These are phyloP conservation scores for Chelonus formosanus DNA, from an alignment of 2,888 invertebrate species.

Conservation along the genomic window DNA sequence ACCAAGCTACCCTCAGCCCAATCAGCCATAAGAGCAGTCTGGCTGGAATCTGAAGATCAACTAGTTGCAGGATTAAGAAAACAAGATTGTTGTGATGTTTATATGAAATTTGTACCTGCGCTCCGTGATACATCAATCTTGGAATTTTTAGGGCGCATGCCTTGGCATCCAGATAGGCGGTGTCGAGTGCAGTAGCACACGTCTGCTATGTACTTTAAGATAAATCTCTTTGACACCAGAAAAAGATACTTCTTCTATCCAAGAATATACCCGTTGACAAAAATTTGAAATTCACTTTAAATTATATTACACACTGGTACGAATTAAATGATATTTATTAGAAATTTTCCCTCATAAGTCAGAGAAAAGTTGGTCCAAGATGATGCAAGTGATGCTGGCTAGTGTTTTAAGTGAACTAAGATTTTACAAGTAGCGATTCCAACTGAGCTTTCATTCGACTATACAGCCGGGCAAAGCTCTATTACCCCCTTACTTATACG, in stretches of 20 bases:
- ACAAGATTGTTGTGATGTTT: constrained; percentile 39
- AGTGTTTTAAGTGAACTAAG: constrained; percentile 25
- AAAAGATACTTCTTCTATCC: neutral
- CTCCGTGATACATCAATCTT: constrained; percentile 63
- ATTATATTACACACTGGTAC: too few species aligned
- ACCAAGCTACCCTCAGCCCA: too few species aligned
- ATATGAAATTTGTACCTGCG: constrained; percentile 58
- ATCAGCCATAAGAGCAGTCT: constrained; percentile 53
- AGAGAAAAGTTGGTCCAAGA: too few species aligned
- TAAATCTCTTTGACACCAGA: constrained; percentile 6
- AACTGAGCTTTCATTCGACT: constrained; percentile 53
- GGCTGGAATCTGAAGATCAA: constrained; percentile 35
- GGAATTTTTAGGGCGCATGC: constrained; percentile 62
- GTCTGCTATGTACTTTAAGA: constrained; percentile 17
- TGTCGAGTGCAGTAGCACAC: constrained; percentile 32
- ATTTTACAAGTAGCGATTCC: constrained; percentile 44
- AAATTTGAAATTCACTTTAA: too few species aligned
- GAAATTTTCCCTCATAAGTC: too few species aligned
- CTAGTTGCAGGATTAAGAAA: constrained; percentile 9
- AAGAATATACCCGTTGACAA: too few species aligned
- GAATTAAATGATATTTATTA: too few species aligned
- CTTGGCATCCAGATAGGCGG: constrained; percentile 49
- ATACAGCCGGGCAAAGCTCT: constrained; percentile 55
- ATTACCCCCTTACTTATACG: constrained; percentile 50
- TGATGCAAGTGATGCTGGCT: neutral